Conservation (phyloP, 2,888 invertebrate species). For the Hartigia nigra region DNA sequence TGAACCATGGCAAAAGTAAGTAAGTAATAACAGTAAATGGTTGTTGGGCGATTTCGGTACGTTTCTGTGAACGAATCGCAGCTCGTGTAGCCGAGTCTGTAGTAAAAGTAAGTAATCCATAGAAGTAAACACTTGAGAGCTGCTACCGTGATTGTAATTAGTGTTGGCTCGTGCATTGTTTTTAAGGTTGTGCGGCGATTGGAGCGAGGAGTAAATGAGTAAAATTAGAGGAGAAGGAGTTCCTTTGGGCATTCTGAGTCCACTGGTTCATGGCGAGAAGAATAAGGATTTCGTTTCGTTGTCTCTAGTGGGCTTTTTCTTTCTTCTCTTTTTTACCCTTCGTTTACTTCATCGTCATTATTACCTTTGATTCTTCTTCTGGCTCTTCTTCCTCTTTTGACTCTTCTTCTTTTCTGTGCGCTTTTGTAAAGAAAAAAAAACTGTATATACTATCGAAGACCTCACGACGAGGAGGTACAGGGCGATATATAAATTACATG, state of each 20-base stretch:
- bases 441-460: constrained; percentile 36
- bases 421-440: constrained; percentile 38
- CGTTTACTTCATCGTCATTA: neutral
- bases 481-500: constrained; percentile 64
- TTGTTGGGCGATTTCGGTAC: constrained; percentile 20
- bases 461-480: constrained; percentile 40
- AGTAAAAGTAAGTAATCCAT: constrained; percentile 34
- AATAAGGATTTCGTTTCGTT: neutral
- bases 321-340: neutral
- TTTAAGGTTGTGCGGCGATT: constrained; percentile 14
- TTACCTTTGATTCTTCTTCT: neutral
- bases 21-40: constrained; percentile 45
- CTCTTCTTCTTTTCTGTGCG: constrained; percentile 28
- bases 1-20: constrained; percentile 22
- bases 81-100: neutral
- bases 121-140: constrained; percentile 44
- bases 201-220: constrained; percentile 13
- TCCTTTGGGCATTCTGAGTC: neutral
- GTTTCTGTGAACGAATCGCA: neutral
- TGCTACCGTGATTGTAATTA: constrained; percentile 56
- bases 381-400: neutral
- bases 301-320: neutral
- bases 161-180: constrained; percentile 39
- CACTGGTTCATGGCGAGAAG: neutral
- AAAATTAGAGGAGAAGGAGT: constrained; percentile 13